Percentiles rank a stretch among this genome's conserved stretches.
phyloP scores from a whole-genome alignment of 2,888 invertebrate species.

The Metallyticus violacea region DNA sequence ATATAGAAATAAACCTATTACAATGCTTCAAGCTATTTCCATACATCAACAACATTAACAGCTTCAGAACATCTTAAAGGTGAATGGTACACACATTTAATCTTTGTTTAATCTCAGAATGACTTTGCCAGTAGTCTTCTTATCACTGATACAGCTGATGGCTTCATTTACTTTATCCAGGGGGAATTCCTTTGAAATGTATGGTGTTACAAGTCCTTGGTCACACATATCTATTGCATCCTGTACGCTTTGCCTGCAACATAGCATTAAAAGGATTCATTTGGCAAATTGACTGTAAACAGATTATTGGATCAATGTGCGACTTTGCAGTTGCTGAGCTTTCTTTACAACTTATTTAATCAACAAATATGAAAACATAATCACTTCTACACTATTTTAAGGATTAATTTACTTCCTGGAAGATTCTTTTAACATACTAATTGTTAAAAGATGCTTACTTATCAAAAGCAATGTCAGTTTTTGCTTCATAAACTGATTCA shows the following conservation, averaged over 20 bases:
- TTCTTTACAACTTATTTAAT: no score
- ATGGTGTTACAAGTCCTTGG: conserved; percentile 60
- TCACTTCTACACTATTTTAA: no score
- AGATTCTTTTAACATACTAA: no score
- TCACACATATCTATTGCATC: conserved; percentile 60
- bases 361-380: no score
- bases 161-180: conserved; percentile 61
- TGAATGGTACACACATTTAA: neutral
- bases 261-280: neutral
- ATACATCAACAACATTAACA: neutral
- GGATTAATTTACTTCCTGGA: no score
- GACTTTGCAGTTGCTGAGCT: no score
- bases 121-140: conserved; percentile 62
- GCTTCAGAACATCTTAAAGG: neutral
- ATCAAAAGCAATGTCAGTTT: no score
- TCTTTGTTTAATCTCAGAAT: conserved; percentile 36
- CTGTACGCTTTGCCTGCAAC: conserved; percentile 51
- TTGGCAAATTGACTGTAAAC: no score
- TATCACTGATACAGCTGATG: conserved; percentile 53
- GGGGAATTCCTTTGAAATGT: conserved; percentile 53
- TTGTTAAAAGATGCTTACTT: no score
- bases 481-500: no score
- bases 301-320: no score
- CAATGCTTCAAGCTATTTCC: no score
- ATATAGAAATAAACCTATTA: neutral